A percentile compares a stretch with the other conserved stretches of the same genome.
Conservation (phyloP, 1,140 invertebrate genomes). For the Tetramorium parvispinum region DNA sequence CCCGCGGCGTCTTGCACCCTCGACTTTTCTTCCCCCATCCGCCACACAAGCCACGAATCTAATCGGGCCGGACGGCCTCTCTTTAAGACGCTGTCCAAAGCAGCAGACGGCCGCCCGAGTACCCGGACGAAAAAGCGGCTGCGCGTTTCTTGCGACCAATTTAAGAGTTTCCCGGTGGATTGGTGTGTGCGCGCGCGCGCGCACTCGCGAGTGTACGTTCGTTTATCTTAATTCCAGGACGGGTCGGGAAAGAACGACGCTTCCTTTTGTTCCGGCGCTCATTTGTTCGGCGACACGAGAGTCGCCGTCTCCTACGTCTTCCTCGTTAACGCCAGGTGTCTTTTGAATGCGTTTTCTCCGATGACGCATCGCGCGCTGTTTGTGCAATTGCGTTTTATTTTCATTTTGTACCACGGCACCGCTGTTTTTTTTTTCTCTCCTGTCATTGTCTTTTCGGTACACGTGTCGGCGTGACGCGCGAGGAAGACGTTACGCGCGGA, state of each 20-base stretch:
- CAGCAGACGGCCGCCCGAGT: conserved; percentile 25
- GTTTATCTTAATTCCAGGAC: conserved; percentile 62
- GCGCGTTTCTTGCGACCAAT: conserved; percentile 38
- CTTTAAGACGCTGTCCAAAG: conserved; percentile 28
- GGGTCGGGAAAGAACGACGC: background rate
- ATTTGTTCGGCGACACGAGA: background rate
- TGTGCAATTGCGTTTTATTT: background rate
- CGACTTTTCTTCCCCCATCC: conserved; percentile 46
- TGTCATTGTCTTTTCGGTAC: background rate
- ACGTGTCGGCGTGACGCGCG: background rate
- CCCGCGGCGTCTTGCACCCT: conserved; percentile 5
- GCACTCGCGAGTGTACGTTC: conserved; percentile 42
- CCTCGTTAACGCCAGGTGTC: conserved; percentile 28
- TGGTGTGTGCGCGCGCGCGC: conserved; percentile 9
- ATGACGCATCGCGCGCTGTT: background rate
- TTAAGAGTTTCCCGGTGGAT: conserved; percentile 32
- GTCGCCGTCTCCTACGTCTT: conserved; percentile 7
- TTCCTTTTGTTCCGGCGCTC: conserved; percentile 25
- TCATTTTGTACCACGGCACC: background rate
- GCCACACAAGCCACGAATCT: conserved; percentile 25
- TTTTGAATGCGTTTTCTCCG: conserved; percentile 35
- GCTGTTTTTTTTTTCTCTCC: background rate
- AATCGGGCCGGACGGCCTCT: conserved; percentile 49
- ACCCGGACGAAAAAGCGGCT: conserved; percentile 34
- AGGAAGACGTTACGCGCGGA: background rate